Evolutionary conservation across 2,888 invertebrate species (phyloP).

Genomic region (Ischnus inquisitorius): DNA sequence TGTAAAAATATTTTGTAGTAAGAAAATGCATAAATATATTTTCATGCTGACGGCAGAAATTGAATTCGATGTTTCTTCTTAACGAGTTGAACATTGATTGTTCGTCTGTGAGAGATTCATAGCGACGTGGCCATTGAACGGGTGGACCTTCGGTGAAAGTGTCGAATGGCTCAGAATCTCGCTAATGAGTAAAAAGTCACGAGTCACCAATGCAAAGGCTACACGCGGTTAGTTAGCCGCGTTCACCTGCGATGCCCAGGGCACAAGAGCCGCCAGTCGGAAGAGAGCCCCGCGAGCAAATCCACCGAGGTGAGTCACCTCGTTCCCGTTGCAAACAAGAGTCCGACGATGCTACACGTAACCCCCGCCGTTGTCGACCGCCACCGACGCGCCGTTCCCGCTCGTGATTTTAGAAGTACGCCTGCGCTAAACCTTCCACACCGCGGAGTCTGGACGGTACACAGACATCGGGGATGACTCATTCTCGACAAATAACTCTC

Average conservation of each 20-base stretch:
- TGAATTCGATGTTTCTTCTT: too few relatives aligned
- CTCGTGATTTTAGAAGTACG: constrained; percentile 65
- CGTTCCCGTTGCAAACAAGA: constrained; percentile 78
- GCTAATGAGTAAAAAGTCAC: constrained; percentile 41
- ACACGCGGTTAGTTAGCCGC: constrained; percentile 8
- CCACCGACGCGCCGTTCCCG: constrained; percentile 29
- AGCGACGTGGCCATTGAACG: not conserved
- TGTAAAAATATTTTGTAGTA: too few relatives aligned
- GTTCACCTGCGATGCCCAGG: constrained; percentile 50
- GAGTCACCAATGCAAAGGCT: constrained; percentile 63
- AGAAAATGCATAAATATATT: too few relatives aligned
- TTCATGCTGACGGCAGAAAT: too few relatives aligned
- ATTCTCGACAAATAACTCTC: constrained; percentile 62
- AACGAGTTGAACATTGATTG: not conserved
- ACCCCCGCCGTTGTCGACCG: constrained; percentile 23
- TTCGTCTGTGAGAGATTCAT: not conserved
- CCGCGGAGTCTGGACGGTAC: constrained; percentile 44
- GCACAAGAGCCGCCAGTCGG: constrained; percentile 46
- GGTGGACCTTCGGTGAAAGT: constrained; percentile 35
- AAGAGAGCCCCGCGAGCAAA: constrained; percentile 68
- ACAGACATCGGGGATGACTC: constrained; percentile 56
- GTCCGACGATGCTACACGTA: constrained; percentile 54
- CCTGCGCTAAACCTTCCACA: constrained; percentile 49
- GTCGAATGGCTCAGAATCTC: constrained; percentile 17
- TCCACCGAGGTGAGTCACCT: constrained; percentile 79